These are phyloP conservation scores for Limnephilus rhombicus DNA, from an alignment of 2,888 invertebrate species.

Conservation along the genomic window DNA sequence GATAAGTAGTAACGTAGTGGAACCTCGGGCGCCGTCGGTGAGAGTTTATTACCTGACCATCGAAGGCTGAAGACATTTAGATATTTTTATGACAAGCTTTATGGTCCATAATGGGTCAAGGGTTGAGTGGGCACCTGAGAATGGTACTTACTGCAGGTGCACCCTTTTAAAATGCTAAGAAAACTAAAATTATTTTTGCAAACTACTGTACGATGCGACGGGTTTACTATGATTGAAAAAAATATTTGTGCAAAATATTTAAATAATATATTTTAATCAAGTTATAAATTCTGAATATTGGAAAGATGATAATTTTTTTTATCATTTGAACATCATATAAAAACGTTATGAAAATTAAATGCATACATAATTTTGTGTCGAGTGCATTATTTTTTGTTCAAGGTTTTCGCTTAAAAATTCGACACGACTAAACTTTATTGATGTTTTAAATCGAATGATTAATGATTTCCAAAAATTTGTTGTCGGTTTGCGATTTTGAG, in stretches of 20 bases:
- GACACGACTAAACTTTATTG: background rate
- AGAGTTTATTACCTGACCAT: constrained; percentile 2
- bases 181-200: background rate
- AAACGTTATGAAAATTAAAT: background rate
- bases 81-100: background rate
- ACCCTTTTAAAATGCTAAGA: background rate
- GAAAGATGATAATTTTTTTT: background rate
- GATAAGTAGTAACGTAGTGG: background rate
- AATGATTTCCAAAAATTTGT: background rate
- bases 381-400: background rate
- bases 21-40: background rate
- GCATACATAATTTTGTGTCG: background rate
- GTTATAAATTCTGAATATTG: background rate
- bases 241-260: background rate
- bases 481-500: background rate
- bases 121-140: background rate
- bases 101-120: constrained; percentile 2
- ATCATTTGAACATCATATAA: background rate
- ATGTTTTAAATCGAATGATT: background rate
- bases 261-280: background rate
- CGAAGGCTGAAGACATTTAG: background rate
- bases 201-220: background rate
- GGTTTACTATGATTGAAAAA: background rate
- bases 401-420: background rate
- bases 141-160: background rate